A percentile compares a stretch with the other conserved stretches of the same genome.
phyloP scores from a whole-genome alignment of 2,888 invertebrate species.

The Archips crataeganus region DNA sequence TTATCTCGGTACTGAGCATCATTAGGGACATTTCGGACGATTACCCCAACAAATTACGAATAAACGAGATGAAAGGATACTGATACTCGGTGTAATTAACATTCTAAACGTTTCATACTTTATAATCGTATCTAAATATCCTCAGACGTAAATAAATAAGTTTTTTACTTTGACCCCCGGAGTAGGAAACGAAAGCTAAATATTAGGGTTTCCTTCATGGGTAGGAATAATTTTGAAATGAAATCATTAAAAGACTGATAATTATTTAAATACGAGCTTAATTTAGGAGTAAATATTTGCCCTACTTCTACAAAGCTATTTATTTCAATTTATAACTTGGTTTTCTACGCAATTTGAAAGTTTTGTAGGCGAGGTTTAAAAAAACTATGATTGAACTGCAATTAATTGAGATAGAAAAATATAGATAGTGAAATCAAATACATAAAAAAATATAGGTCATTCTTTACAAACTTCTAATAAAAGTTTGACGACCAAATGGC shows the following conservation, averaged over 20 bases:
- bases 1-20: slow-evolving; percentile 60
- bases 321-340: background rate
- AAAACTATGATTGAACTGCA: too few species aligned
- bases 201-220: background rate
- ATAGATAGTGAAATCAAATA: too few species aligned
- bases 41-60: slow-evolving; percentile 64
- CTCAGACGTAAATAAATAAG: background rate
- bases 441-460: too few species aligned
- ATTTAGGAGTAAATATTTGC: too few species aligned
- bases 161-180: background rate
- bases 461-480: background rate
- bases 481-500: background rate
- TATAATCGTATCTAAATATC: background rate
- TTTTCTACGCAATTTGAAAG: background rate
- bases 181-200: background rate
- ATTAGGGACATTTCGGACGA: slow-evolving; percentile 70
- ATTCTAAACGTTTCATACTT: slow-evolving; percentile 57
- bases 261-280: background rate
- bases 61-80: slow-evolving; percentile 65
- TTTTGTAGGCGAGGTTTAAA: too few species aligned
- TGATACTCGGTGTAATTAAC: slow-evolving; percentile 57
- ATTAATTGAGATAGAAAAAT: too few species aligned
- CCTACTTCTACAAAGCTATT: background rate
- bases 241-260: background rate
- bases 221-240: background rate